Base-by-base conservation (phyloP, 2,113 vertebrate genomes). In the Eretmochelys imbricata region DNA sequence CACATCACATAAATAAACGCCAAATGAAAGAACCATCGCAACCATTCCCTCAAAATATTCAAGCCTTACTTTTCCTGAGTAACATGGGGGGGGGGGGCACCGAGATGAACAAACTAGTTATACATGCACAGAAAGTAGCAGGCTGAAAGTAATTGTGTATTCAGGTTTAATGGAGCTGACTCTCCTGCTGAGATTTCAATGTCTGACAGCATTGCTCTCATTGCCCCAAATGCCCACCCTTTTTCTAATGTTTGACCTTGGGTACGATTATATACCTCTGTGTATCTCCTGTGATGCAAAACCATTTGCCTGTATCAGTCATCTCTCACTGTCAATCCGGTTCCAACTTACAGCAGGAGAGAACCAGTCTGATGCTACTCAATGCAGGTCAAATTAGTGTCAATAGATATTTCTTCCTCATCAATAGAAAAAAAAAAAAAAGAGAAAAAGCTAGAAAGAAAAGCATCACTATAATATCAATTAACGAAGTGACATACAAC, bases 101-200 rank as follows among this genome's bases (percentile, higher is more conserved):
- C 92, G 94, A 96, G 97, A 98, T 96, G 98, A 97, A 98, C 98
- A 98, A 98, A 96, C 97, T 97, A 96, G 96, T 97, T 97, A 97
- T 95, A 96, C 94, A 97, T 97, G 97, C 96, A 97, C 93, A 94
- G 83, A 94, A 96, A 96, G 97, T 94, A 97, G 87, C 95, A 93
- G 94, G 91, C 97, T 94, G 97, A 93, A 98, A 96, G 97, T 98
- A 97, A 98, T 98, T 98, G 96, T 97, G 96, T 98, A 97, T 98
- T 98, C 96, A 96, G 96, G 98, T 98, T 98, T 98, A 98, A 98
- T 98, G 97, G 97, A 98, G 97, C 96, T 91, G 91, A 97, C 96
- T 97, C 98, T 98, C 98, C 98, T 98, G 97, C 98, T 98, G 98
- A 98, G 98, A 98, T 98, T 98, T 98, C 97, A 98, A 98, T 98